Evolutionary conservation across 2,888 invertebrate genomes (phyloP).

Genomic region (Cephus nigrinus): DNA sequence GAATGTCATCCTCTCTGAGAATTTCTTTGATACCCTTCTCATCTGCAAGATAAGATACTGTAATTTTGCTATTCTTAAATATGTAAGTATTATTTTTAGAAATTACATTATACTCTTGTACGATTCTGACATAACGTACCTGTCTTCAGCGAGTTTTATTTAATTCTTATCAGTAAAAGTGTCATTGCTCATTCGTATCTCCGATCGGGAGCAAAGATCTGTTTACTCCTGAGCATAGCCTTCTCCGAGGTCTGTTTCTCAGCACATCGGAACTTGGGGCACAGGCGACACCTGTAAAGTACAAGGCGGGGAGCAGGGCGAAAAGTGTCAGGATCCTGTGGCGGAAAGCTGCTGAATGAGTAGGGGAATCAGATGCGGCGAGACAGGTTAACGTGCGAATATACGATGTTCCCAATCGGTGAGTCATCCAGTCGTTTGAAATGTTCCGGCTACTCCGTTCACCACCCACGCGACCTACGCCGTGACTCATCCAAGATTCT

Average conservation of each 20-base stretch:
- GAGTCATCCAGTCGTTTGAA: conserved; percentile 52
- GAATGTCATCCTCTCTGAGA: conserved; percentile 40
- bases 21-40: conserved; percentile 14
- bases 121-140: neutral
- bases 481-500: conserved; percentile 45
- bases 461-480: conserved; percentile 44
- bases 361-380: neutral
- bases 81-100: neutral
- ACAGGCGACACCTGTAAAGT: neutral
- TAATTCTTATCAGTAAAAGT: no score
- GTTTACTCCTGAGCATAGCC: no score
- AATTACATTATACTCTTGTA: neutral
- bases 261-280: no score
- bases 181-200: no score
- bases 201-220: no score
- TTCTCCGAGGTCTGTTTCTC: no score
- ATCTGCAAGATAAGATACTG: conserved; percentile 25
- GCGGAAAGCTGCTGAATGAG: neutral
- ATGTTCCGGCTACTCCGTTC: conserved; percentile 47
- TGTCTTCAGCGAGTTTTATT: no score
- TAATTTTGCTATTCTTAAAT: neutral
- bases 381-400: conserved; percentile 34
- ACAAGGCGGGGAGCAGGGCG: neutral
- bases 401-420: conserved; percentile 48
- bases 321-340: neutral